Evolutionary conservation across 2,888 invertebrate species (phyloP).

Genomic region (Encarsia formosa): DNA sequence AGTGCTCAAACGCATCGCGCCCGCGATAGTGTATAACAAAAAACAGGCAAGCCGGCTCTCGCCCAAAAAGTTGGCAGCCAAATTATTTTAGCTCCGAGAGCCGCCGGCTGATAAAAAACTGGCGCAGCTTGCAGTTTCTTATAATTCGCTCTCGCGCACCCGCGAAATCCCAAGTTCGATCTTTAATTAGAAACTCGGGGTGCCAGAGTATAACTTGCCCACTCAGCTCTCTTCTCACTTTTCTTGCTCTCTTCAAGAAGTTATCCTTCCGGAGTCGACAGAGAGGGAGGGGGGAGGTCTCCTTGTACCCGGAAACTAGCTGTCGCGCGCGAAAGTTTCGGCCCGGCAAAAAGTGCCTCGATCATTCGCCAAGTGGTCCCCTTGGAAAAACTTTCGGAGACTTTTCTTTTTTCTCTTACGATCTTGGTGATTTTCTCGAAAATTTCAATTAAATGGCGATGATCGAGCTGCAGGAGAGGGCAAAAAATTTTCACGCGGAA

Average conservation of each 20-base stretch:
- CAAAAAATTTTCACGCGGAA: conserved; percentile 11
- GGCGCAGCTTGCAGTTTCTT: background rate
- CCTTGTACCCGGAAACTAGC: no score
- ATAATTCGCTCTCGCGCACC: background rate
- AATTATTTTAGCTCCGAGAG: no score
- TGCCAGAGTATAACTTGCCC: conserved; percentile 10
- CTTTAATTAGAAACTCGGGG: conserved; percentile 48
- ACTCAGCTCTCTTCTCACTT: conserved; percentile 25
- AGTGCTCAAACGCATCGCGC: no score
- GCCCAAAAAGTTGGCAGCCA: no score
- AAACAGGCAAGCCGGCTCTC: no score
- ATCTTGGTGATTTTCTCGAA: conserved; percentile 17
- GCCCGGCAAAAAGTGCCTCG: background rate
- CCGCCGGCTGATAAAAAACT: background rate
- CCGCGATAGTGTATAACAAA: no score
- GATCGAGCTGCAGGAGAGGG: background rate
- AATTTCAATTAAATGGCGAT: conserved; percentile 26
- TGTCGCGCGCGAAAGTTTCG: background rate
- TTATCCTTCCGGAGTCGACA: background rate
- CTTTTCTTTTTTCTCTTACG: background rate
- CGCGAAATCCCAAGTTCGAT: conserved; percentile 40
- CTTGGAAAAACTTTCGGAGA: background rate
- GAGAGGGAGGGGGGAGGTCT: background rate
- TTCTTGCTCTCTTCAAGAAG: conserved; percentile 16
- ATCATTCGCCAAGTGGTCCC: background rate